Percentiles rank a stretch among this genome's conserved stretches.
These are phyloP conservation scores for Pristionchus entomophagus DNA, from an alignment of 2,888 invertebrate species.

Conservation along the genomic window DNA sequence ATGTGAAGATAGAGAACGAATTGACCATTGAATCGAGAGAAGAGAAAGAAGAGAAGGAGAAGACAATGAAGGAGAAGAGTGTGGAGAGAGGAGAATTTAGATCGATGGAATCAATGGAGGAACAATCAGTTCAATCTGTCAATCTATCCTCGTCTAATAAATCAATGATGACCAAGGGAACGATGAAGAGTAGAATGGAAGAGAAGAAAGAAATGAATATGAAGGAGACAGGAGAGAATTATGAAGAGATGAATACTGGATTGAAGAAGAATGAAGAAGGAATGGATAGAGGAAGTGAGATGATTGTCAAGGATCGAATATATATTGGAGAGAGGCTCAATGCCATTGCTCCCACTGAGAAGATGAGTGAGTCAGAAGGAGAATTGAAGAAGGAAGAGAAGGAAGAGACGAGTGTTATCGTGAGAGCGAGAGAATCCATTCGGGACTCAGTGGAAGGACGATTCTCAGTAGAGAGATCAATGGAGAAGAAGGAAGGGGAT, in stretches of 20 bases:
- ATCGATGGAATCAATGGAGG: slow-evolving; percentile 49
- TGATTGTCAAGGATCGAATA: background rate
- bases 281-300: background rate
- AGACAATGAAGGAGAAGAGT: slow-evolving; percentile 15
- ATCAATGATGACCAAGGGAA: background rate
- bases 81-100: slow-evolving; percentile 11
- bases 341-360: background rate
- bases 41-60: slow-evolving; percentile 42
- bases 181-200: background rate
- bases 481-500: too few species aligned
- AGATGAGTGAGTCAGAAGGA: background rate
- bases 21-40: background rate
- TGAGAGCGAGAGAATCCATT: slow-evolving; percentile 18
- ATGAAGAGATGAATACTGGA: background rate
- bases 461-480: background rate
- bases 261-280: background rate
- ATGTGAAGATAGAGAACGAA: background rate
- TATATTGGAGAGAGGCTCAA: background rate
- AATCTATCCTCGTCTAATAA: background rate
- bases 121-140: background rate
- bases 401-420: slow-evolving; percentile 2
- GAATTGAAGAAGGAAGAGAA: slow-evolving; percentile 35
- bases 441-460: slow-evolving; percentile 1
- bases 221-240: background rate
- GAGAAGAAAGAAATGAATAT: background rate